Evolutionary conservation across 2,888 invertebrate genomes (phyloP), one percentile per base, ranked within the genome.

Genomic region (Clivina fossor): DNA sequence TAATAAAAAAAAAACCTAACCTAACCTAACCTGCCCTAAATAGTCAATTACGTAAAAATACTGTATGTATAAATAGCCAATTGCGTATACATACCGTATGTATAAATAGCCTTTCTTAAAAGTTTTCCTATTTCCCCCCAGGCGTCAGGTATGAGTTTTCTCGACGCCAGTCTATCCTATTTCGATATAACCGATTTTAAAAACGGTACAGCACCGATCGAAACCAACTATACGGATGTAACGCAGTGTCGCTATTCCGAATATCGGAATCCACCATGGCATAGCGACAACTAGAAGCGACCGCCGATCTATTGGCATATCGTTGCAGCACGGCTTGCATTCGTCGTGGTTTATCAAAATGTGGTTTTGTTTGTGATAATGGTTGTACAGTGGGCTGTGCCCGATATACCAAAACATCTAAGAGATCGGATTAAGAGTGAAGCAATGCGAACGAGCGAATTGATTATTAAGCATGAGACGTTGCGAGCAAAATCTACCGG

Each of bases 321-420:
- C 41, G 71, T 88, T 59, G 85, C 85, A 4, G 85, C 84, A 66
- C 75, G 88, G 57, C 73, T 90, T 48, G 84, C 85, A 1, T 90
- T 90, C 70, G 81, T 90, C 30, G 84, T 89, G 2, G 77, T 87
- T 1, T 90, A 87, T 74, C 87, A 90, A 83, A 90, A 91, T 71
- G 71, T 89, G 9, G 88, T 91, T 24, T 80, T 84, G 33, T 74
- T 88, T 55, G 74, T 88, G 44, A 86, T 88, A 60, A 84, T 85
- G 63, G 71, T 82, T 5, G 80, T 90, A 2, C 83, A 87, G 53
- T 90, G 87, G 85, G 73, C 85, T 15, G 86, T 91, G 61, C 89
- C 91, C 0, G 90, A 90, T 68, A 77, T 86, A 32, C 87, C 90
- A 0, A 77, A 79, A 26, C 81, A 83, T 66, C 74, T 92, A 49